Evolutionary conservation across 2,797 vertebrate species (phyloP).

Genomic region (Taeniopygia guttata): DNA sequence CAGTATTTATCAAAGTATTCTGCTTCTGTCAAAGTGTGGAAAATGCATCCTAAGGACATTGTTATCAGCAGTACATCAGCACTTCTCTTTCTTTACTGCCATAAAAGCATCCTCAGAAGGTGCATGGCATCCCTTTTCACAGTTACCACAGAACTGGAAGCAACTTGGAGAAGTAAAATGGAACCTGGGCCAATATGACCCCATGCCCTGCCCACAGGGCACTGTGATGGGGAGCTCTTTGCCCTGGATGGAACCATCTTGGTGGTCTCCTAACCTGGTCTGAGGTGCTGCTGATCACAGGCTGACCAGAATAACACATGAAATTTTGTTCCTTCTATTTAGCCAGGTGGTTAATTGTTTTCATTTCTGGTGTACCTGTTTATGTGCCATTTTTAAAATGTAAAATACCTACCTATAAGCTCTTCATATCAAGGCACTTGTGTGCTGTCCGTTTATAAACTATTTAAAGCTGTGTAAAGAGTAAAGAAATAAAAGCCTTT

Average conservation of each 20-base stretch:
- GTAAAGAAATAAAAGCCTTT: neutral
- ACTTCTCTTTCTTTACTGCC: neutral
- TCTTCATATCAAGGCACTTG: neutral
- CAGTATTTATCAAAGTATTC: neutral
- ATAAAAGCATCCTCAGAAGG: neutral
- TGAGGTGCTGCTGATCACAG: neutral
- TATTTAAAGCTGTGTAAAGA: neutral
- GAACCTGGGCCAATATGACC: no score
- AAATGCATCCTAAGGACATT: neutral
- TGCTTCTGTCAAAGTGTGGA: neutral
- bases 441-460: neutral
- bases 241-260: neutral
- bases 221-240: neutral
- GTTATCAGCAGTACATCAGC: neutral
- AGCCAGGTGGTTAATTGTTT: neutral
- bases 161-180: neutral
- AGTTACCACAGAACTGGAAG: fast-evolving
- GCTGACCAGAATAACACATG: fast-evolving
- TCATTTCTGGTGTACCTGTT: neutral
- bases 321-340: neutral
- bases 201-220: fast-evolving
- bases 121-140: neutral
- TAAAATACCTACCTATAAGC: neutral
- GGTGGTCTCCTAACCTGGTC: neutral
- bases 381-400: neutral